Evolutionary conservation across 23 tunicate species (phyloP).

Genomic region (Halocynthia roretzi): DNA sequence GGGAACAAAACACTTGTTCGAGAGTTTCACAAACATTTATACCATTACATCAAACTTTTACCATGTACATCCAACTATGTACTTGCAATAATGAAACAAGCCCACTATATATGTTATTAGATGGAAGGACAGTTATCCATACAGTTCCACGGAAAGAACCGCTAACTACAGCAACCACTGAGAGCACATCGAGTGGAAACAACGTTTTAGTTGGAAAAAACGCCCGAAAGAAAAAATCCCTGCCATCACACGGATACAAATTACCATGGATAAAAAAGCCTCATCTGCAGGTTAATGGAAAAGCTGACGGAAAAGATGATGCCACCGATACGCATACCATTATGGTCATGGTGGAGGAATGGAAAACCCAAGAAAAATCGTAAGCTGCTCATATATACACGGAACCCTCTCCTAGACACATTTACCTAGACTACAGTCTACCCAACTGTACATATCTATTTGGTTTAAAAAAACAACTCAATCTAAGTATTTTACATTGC

Average conservation of each 20-base stretch:
- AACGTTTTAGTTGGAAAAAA: background rate
- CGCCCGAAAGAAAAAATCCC: background rate
- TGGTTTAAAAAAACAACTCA: background rate
- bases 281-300: background rate
- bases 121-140: too few relatives aligned
- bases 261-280: background rate
- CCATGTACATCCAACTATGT: too few relatives aligned
- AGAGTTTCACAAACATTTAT: too few relatives aligned
- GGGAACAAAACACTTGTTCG: too few relatives aligned
- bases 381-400: background rate
- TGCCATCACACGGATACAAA: background rate
- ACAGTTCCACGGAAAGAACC: too few relatives aligned
- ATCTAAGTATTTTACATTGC: background rate
- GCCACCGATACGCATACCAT: background rate
- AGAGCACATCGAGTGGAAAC: background rate
- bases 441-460: background rate
- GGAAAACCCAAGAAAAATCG: constrained; percentile 17
- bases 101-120: too few relatives aligned
- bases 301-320: background rate
- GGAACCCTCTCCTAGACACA: background rate
- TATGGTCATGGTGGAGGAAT: constrained; percentile 21
- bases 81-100: too few relatives aligned
- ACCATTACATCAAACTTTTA: too few relatives aligned
- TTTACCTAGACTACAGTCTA: background rate
- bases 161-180: background rate